A percentile compares a stretch with the other conserved stretches of the same genome.
Conservation (phyloP, 2,113 vertebrate genomes). For the Pollimyrus isidori region DNA sequence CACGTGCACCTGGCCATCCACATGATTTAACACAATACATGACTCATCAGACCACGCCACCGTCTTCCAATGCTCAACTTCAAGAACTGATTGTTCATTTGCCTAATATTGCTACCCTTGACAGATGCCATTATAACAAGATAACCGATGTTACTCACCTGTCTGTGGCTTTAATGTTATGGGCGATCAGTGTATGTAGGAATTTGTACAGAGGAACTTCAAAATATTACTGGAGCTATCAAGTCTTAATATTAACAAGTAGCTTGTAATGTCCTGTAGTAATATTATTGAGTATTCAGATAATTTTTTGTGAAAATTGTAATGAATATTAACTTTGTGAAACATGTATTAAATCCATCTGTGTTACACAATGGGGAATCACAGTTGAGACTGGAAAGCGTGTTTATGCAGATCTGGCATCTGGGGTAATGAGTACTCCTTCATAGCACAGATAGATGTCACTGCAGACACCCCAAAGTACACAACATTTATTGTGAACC, state of each 20-base stretch:
- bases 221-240: neutral
- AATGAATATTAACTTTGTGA: slow-evolving; percentile 8
- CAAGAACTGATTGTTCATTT: neutral
- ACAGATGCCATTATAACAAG: neutral
- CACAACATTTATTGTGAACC: slow-evolving; percentile 5
- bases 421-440: slow-evolving; percentile 16
- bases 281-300: neutral
- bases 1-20: neutral
- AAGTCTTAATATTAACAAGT: neutral
- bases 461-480: neutral
- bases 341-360: slow-evolving; percentile 6
- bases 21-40: neutral
- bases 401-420: slow-evolving; percentile 11
- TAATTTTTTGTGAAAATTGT: neutral
- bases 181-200: neutral
- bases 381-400: slow-evolving; percentile 21
- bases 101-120: neutral
- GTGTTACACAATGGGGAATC: slow-evolving; percentile 26
- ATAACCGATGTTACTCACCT: neutral
- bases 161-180: neutral
- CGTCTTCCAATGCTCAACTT: neutral
- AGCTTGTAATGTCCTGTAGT: neutral
- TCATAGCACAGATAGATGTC: slow-evolving; percentile 6
- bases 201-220: neutral
- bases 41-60: neutral